These are phyloP conservation scores for Drosophila jambulina DNA, from an alignment of 1,140 invertebrate genomes.

Conservation along the genomic window DNA sequence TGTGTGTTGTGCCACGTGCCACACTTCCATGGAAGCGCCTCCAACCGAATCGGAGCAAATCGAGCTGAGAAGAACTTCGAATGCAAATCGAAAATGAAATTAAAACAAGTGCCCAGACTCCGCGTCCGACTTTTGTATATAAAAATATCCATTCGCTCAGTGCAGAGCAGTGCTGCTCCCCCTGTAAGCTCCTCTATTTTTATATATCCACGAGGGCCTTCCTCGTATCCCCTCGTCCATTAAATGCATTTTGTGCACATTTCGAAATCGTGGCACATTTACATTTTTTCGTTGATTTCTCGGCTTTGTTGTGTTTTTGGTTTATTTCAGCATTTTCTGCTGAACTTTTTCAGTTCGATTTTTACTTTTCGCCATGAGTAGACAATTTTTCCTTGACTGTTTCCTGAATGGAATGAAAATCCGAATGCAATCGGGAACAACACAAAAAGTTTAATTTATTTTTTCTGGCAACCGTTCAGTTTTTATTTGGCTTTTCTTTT, in stretches of 20 bases:
- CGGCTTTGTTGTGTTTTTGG: slow-evolving; percentile 10
- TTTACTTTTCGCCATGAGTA: slow-evolving; percentile 63
- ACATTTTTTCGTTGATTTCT: slow-evolving; percentile 70
- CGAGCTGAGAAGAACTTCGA: slow-evolving; percentile 56
- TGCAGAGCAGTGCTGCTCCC: slow-evolving; percentile 40
- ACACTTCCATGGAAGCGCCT: slow-evolving; percentile 37
- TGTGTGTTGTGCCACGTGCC: slow-evolving; percentile 52
- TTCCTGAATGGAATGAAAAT: slow-evolving; percentile 41
- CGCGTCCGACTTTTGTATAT: slow-evolving; percentile 43
- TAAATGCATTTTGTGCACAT: slow-evolving; percentile 81
- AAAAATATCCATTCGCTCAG: slow-evolving; percentile 55
- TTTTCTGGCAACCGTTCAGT: slow-evolving; percentile 55
- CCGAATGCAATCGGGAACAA: slow-evolving; percentile 41
- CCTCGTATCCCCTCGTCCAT: slow-evolving; percentile 38
- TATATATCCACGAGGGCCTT: slow-evolving; percentile 41
- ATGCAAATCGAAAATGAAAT: slow-evolving; percentile 71
- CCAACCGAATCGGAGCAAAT: slow-evolving; percentile 31
- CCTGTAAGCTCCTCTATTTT: slow-evolving; percentile 63
- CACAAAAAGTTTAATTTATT: slow-evolving; percentile 29
- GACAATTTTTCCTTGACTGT: slow-evolving; percentile 61
- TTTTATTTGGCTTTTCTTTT: slow-evolving; percentile 32
- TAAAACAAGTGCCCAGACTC: slow-evolving; percentile 66
- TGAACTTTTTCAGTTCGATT: slow-evolving; percentile 59
- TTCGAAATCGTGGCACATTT: slow-evolving; percentile 81
- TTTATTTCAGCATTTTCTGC: slow-evolving; percentile 50